These are phyloP conservation scores for Solea senegalensis DNA, from an alignment of 2,113 vertebrate genomes.

Conservation along the genomic window DNA sequence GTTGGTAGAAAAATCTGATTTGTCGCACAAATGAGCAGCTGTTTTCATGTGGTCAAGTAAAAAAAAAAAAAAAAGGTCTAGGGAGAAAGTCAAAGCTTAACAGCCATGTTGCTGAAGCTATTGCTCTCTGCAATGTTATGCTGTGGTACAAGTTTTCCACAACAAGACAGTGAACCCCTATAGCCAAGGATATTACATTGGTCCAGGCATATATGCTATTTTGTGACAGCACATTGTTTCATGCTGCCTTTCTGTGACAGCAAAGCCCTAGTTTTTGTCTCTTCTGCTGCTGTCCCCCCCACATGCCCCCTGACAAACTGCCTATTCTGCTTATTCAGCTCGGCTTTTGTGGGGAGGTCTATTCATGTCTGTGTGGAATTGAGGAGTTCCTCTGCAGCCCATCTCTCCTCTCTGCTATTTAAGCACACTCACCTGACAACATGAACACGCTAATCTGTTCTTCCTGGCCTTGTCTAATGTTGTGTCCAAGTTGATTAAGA, in stretches of 20 bases:
- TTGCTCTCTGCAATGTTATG: background rate
- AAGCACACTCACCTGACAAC: constrained; percentile 39
- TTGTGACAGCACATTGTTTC: constrained; percentile 39
- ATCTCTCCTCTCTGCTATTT: constrained; percentile 34
- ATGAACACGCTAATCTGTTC: constrained; percentile 26
- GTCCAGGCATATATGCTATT: background rate
- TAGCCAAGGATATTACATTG: constrained; percentile 4
- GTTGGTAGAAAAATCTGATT: constrained; percentile 64
- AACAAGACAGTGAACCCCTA: background rate
- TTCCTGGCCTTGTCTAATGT: constrained; percentile 1
- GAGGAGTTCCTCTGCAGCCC: constrained; percentile 34
- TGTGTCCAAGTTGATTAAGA: constrained; percentile 57
- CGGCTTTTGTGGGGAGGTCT: constrained; percentile 63
- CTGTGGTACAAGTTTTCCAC: background rate
- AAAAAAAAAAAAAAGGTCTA: constrained; percentile 27
- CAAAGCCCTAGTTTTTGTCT: constrained; percentile 55
- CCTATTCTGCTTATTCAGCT: constrained; percentile 72
- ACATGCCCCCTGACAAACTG: constrained; percentile 58
- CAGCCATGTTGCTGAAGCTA: constrained; percentile 7
- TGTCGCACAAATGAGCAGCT: constrained; percentile 59
- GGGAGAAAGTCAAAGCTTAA: constrained; percentile 57
- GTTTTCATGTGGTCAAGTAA: constrained; percentile 46
- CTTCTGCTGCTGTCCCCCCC: constrained; percentile 52
- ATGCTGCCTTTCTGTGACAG: constrained; percentile 42
- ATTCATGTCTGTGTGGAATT: constrained; percentile 63